Evolutionary conservation across 2,888 invertebrate species (phyloP).

Genomic region (Morpho achilles): DNA sequence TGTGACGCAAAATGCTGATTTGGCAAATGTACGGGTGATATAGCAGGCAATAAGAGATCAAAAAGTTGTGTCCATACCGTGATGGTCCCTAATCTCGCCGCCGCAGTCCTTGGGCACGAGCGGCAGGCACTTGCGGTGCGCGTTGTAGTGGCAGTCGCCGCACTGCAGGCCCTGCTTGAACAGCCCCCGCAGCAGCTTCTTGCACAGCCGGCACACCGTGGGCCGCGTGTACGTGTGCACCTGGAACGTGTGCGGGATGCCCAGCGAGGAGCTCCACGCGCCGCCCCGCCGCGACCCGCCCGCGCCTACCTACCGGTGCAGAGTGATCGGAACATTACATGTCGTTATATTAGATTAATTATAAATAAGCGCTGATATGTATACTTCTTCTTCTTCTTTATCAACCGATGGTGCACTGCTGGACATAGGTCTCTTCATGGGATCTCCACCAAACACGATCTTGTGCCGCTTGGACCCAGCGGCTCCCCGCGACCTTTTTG

Average conservation of each 20-base stretch:
- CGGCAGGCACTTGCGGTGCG: constrained; percentile 95
- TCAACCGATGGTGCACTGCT: too few relatives aligned
- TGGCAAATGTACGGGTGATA: too few relatives aligned
- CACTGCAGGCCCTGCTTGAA: constrained; percentile 99
- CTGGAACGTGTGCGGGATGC: constrained; percentile 95
- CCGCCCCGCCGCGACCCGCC: background rate
- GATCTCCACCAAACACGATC: too few relatives aligned
- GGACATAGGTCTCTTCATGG: too few relatives aligned
- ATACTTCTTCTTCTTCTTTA: too few relatives aligned
- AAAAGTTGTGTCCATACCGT: constrained; percentile 43
- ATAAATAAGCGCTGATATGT: too few relatives aligned
- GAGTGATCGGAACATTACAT: too few relatives aligned
- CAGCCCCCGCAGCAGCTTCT: constrained; percentile 95
- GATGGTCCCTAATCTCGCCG: constrained; percentile 83
- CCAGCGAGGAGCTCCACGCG: constrained; percentile 38
- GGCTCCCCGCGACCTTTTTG: too few relatives aligned
- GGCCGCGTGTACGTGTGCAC: constrained; percentile 98
- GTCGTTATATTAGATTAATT: too few relatives aligned
- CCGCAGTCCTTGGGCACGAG: constrained; percentile 94
- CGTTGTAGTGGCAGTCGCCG: constrained; percentile 97
- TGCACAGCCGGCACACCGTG: constrained; percentile 97
- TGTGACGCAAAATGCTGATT: too few relatives aligned
- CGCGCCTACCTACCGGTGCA: background rate
- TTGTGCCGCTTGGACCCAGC: too few relatives aligned
- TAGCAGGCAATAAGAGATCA: too few relatives aligned